These are phyloP conservation scores for Ceratothoa steindachneri DNA, from an alignment of 2,888 invertebrate genomes.

Conservation along the genomic window DNA sequence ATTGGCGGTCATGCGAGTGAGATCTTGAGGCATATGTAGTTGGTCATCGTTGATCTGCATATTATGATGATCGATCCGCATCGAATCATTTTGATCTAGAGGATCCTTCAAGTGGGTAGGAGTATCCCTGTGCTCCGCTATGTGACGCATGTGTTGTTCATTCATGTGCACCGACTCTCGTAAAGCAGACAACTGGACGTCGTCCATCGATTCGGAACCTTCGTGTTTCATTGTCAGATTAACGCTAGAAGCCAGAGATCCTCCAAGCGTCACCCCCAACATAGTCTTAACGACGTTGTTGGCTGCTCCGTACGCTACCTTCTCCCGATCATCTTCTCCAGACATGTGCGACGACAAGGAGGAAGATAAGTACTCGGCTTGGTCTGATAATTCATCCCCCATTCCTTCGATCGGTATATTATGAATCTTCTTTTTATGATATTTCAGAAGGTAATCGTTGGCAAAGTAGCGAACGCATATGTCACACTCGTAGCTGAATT, in stretches of 20 bases:
- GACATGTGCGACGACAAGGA: conserved; percentile 25
- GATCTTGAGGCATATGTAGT: conserved; percentile 45
- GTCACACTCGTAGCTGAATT: conserved; percentile 43
- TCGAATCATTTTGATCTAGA: conserved; percentile 29
- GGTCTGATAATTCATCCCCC: conserved; percentile 36
- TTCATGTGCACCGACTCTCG: conserved; percentile 33
- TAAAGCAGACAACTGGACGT: conserved; percentile 17
- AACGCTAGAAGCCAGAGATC: conserved; percentile 32
- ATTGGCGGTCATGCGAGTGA: conserved; percentile 44
- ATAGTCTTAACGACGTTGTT: conserved; percentile 42
- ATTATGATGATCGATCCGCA: conserved; percentile 29
- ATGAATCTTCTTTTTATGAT: conserved; percentile 45
- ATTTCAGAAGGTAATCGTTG: conserved; percentile 43
- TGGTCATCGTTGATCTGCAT: conserved; percentile 37
- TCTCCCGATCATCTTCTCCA: conserved; percentile 33
- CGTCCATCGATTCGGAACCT: conserved; percentile 36
- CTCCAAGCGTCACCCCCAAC: conserved; percentile 38
- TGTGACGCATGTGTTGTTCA: conserved; percentile 43
- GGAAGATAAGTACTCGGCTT: conserved; percentile 34
- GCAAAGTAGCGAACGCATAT: conserved; percentile 42
- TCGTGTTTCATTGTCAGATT: conserved; percentile 42
- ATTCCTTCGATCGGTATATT: conserved; percentile 40
- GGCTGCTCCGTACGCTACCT: conserved; percentile 32
- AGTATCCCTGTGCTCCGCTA: conserved; percentile 40
- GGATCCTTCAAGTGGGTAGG: conserved; percentile 29